Base-by-base conservation (phyloP, 1,140 invertebrate genomes). In the Neodiprion virginianus region DNA sequence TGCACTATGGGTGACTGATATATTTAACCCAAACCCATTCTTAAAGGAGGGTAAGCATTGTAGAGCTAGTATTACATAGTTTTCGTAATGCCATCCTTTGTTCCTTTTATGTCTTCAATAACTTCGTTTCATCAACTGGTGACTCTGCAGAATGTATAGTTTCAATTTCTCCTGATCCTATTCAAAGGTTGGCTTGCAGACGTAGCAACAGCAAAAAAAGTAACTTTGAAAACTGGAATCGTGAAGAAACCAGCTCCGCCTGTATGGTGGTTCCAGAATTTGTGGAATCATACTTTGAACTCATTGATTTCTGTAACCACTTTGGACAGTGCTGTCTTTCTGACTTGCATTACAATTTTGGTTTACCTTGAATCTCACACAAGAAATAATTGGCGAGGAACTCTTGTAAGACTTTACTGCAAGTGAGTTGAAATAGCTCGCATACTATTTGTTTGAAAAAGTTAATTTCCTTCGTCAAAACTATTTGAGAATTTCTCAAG, bases 1-100 rank as follows among this genome's bases (percentile, higher is more conserved):
- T 72, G 70, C 72, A 69, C 67, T 75, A 17, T 75, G 74, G 21
- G 72, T 72, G 21, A 67, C 72, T 49, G 74, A 75, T 28, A 8
- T 72, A 48, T 21, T 75, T 14, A 70, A 75, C 7, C 69, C 74
- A 1, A 71, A 72, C 47, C 23, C 71, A 47, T 69, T 67, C n/a
- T 21, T 69, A 10, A 72, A 66, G 23, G 53, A 49, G 69, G 71
- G 74, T 75, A 49, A 71, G 65, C 48, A 4, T 53, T 70, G 28
- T 40, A 40, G 28, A 40, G 28, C 28, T 21, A 21, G 17, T 21
- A 21, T 21, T 21, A 21, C 68, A 10, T 68, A 8, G n/a, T 53
- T 71, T 40, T 7, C 47, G 7, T 72, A 9, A 12, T 53, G 12
- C 12, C 1, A 53, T 17, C 61, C 17, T 65, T 65, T 65, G 12